Evolutionary conservation across 2,888 invertebrate genomes (phyloP).

Genomic region (Petrophora chlorosata): DNA sequence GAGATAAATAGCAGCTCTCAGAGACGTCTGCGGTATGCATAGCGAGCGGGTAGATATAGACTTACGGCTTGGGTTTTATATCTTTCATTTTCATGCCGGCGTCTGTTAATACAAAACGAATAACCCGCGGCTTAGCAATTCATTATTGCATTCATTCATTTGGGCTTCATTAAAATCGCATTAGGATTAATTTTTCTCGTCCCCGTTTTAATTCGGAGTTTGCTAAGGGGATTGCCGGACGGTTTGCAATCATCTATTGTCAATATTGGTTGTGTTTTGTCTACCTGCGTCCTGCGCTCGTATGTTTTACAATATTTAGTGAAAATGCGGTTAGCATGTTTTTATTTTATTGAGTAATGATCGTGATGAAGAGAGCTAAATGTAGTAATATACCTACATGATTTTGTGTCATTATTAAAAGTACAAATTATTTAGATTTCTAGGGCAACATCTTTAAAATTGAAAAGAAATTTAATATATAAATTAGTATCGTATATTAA

Average conservation of each 20-base stretch:
- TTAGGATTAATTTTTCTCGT: conserved; percentile 84
- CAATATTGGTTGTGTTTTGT: conserved; percentile 76
- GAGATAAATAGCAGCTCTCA: conserved; percentile 36
- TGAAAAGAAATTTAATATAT: no score
- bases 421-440: no score
- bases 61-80: conserved; percentile 39
- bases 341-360: neutral
- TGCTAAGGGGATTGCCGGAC: conserved; percentile 77
- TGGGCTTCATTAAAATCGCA: conserved; percentile 83
- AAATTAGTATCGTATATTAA: no score
- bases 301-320: conserved; percentile 56
- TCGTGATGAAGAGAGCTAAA: neutral
- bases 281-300: conserved; percentile 73
- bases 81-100: conserved; percentile 53
- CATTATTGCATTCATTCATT: conserved; percentile 81
- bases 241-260: conserved; percentile 78
- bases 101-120: conserved; percentile 61
- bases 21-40: conserved; percentile 25
- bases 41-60: conserved; percentile 28
- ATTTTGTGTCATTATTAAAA: neutral
- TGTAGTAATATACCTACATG: no score
- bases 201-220: conserved; percentile 81
- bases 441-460: no score
- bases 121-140: conserved; percentile 74
- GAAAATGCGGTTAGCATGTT: conserved; percentile 19